Evolutionary conservation across 2,797 vertebrate species (phyloP).

Genomic region (Pipistrellus pipistrellus): DNA sequence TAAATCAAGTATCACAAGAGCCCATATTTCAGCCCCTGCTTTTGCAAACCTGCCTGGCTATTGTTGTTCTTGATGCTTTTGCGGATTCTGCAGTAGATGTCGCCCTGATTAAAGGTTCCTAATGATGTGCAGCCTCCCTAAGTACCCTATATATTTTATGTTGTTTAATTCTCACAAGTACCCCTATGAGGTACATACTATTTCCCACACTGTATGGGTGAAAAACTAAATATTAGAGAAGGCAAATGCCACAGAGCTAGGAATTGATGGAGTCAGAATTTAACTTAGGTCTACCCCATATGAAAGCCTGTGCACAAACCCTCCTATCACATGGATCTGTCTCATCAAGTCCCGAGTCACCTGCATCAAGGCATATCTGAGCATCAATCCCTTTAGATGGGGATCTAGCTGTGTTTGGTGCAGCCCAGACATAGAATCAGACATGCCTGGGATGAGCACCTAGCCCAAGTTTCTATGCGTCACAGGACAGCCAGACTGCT

Average conservation of each 20-base stretch:
- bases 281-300: neutral
- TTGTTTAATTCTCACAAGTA: constrained; percentile 15
- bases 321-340: neutral
- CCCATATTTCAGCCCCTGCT: neutral
- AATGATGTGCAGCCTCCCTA: neutral
- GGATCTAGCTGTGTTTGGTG: neutral
- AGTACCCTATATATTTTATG: neutral
- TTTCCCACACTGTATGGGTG: constrained; percentile 27
- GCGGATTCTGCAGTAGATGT: neutral
- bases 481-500: neutral
- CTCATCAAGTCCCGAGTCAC: neutral
- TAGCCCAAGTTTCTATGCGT: neutral
- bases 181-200: neutral
- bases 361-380: neutral
- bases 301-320: neutral
- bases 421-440: neutral
- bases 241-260: constrained; percentile 42
- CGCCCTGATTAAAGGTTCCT: neutral
- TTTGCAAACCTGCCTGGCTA: neutral
- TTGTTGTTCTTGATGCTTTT: constrained; percentile 25
- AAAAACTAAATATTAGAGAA: constrained; percentile 53
- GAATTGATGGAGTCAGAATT: constrained; percentile 49
- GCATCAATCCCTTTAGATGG: neutral
- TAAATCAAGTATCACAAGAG: neutral
- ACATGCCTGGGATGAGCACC: neutral